These are phyloP conservation scores for Drosophila baimaii DNA, from an alignment of 1,140 invertebrate genomes.

Conservation along the genomic window DNA sequence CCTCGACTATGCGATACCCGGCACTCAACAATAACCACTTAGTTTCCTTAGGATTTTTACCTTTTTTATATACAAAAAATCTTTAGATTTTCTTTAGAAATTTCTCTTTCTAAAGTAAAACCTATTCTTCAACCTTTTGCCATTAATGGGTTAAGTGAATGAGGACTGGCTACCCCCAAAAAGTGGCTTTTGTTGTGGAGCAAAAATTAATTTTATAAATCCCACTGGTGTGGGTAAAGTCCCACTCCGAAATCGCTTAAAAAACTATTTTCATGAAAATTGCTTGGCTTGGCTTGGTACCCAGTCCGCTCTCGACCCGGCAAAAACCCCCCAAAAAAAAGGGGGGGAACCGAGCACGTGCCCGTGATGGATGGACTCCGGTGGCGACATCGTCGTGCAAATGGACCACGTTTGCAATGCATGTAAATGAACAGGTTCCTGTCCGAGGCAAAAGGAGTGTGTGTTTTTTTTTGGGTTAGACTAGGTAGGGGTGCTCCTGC, in stretches of 20 bases:
- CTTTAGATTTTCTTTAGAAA: too few relatives aligned
- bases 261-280: constrained; percentile 74
- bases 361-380: constrained; percentile 68
- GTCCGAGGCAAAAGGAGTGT: constrained; percentile 7
- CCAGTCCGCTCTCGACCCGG: neutral
- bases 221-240: neutral
- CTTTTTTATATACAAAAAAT: neutral
- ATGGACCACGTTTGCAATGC: constrained; percentile 68
- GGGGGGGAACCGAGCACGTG: constrained; percentile 56
- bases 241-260: constrained; percentile 54
- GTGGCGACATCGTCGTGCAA: constrained; percentile 41
- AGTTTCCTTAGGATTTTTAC: too few relatives aligned
- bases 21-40: too few relatives aligned
- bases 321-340: constrained; percentile 2
- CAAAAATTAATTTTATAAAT: constrained; percentile 37
- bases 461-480: neutral
- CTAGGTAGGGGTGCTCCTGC: neutral
- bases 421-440: constrained; percentile 77
- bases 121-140: neutral
- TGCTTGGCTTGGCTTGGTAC: constrained; percentile 26
- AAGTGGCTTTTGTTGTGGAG: constrained; percentile 7
- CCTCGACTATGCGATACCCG: neutral
- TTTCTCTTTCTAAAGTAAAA: too few relatives aligned
- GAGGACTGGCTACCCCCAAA: neutral
- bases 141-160: constrained; percentile 22